Evolutionary conservation across 2,113 vertebrate species (phyloP), one percentile per base, ranked within the genome.

Genomic region (Atherinomorus stipes): DNA sequence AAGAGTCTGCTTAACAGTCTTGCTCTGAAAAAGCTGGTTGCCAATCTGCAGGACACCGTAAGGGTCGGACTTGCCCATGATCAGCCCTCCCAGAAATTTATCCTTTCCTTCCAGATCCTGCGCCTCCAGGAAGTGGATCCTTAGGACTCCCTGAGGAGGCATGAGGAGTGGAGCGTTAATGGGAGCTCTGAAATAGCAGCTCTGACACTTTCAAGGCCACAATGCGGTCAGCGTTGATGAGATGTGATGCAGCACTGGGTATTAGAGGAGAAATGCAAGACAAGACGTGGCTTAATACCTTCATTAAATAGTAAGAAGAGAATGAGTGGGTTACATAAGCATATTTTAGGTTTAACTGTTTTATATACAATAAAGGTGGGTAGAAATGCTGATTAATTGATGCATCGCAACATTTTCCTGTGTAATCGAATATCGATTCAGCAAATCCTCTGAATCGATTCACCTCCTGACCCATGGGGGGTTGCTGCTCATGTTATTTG

Each of bases 61-160:
- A 2, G 98, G 98, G 89, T 99, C 98, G 0, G 98, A 99, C 83
- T 98, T 99, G 6, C 98, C 97, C 78, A 96, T 99, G 78, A 99
- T 95, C 16, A 99, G 91, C 26, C 98, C 98, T 42, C 97, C 98
- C 26, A 99, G 88, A 52, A 96, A 98, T 31, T 93, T 96, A 57
- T 99, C 98, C 87, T 99, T 99, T 37, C 95, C 95, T 49, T 97
- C 96, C 65, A 99, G 93, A 81, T 99, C 95, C 84, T 98, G 97
- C 79, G 97, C 98, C 93, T 99, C 98, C 73, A 96, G 90, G 31
- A 99, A 98, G 83, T 99, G 95, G 89, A 99, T 97, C 87, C 98
- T 94, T 21, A 99, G 88, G 70, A 99, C 95, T 71, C 97, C 98
- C 98, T 99, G 87, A 66, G 47, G 77, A 79, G 16, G 79, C 19